Conservation (phyloP, 2,113 vertebrate species). For the Jaculus jaculus region DNA sequence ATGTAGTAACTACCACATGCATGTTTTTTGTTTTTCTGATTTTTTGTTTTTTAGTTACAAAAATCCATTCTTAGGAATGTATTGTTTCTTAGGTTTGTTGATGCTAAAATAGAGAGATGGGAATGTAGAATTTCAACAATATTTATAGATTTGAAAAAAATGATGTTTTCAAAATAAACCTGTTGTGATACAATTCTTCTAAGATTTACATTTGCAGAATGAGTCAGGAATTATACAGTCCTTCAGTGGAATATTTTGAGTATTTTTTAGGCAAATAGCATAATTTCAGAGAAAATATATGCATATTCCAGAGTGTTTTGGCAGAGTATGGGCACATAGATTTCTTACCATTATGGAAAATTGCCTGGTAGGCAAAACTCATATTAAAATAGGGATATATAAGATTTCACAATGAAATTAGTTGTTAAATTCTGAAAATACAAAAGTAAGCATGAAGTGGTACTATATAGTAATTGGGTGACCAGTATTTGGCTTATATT, state of each 20-base stretch:
- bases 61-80: not conserved
- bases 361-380: conserved; percentile 51
- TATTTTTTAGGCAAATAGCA: conserved; percentile 63
- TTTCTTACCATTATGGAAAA: conserved; percentile 64
- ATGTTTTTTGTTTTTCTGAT: too few species aligned
- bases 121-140: conserved; percentile 14
- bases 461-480: conserved; percentile 34
- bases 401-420: conserved; percentile 42
- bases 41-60: not conserved
- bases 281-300: conserved; percentile 62
- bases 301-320: conserved; percentile 45
- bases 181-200: conserved; percentile 36
- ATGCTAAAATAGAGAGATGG: not conserved
- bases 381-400: conserved; percentile 57
- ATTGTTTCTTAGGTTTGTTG: not conserved
- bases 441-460: not conserved
- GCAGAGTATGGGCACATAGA: conserved; percentile 46
- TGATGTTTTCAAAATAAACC: conserved; percentile 54
- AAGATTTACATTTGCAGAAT: conserved; percentile 19
- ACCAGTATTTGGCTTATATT: not conserved
- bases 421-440: conserved; percentile 59
- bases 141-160: conserved; percentile 33
- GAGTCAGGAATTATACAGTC: not conserved
- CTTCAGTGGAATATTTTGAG: conserved; percentile 43
- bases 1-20: not conserved